A percentile compares a stretch with the other conserved stretches of the same genome.
Evolutionary conservation across 2,888 invertebrate species (phyloP).

Genomic region (Leptopterna dolabrata): DNA sequence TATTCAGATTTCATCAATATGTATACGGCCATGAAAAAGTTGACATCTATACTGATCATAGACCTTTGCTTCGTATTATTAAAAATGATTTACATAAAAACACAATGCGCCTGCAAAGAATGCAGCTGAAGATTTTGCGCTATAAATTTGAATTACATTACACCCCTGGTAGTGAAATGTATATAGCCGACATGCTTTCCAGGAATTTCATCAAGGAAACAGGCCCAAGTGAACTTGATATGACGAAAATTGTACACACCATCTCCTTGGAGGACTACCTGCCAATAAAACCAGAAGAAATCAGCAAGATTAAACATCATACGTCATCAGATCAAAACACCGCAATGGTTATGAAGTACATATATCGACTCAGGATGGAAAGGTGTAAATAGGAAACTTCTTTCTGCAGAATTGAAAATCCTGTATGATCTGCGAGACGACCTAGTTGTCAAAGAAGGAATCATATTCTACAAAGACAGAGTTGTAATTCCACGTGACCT

Average conservation of each 20-base stretch:
- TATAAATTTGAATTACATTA: background rate
- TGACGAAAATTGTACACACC: constrained; percentile 20
- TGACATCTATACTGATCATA: background rate
- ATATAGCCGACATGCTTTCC: constrained; percentile 37
- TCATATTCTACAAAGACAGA: too few species aligned
- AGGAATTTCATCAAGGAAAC: background rate
- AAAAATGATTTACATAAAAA: too few species aligned
- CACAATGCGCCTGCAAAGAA: too few species aligned
- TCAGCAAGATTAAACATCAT: background rate
- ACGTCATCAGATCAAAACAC: background rate
- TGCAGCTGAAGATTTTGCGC: background rate
- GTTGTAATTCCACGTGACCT: background rate
- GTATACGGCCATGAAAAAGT: background rate
- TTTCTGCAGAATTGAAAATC: constrained; percentile 31
- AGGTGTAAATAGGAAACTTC: too few species aligned
- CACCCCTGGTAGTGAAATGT: background rate
- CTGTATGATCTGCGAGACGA: constrained; percentile 9
- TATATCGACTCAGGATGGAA: background rate
- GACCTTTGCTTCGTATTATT: background rate
- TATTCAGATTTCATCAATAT: too few species aligned
- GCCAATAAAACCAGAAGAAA: background rate
- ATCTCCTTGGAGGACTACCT: constrained; percentile 30
- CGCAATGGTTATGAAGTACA: background rate
- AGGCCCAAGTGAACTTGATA: constrained; percentile 6
- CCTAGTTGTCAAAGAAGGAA: background rate